phyloP scores from a whole-genome alignment of 2,113 vertebrate genomes.

The Choloepus hoffmanni region DNA sequence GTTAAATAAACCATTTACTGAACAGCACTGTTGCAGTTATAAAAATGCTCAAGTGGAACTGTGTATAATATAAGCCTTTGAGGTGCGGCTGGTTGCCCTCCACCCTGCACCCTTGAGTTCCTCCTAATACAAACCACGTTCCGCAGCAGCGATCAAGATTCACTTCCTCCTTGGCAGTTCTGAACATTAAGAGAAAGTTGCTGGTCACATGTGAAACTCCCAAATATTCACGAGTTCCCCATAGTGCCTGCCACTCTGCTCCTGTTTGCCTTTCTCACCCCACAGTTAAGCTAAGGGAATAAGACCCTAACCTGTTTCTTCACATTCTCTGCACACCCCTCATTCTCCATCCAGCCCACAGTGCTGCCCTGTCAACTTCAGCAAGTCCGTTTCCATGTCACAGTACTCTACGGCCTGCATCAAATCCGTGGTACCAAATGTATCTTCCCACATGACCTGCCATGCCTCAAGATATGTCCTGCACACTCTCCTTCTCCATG shows the following conservation, averaged over 20 bases:
- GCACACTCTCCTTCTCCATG: not conserved
- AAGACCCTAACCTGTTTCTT: not conserved
- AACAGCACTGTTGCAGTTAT: not conserved
- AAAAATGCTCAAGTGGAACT: not conserved
- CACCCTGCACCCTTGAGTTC: not conserved
- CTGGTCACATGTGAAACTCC: not conserved
- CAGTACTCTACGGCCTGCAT: fast-evolving
- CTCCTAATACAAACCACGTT: not conserved
- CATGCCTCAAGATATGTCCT: not conserved
- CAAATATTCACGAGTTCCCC: not conserved
- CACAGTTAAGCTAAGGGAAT: not conserved
- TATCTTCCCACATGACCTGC: not conserved
- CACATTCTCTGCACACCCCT: not conserved
- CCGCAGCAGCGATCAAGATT: not conserved
- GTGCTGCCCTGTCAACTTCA: not conserved
- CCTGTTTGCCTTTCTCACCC: not conserved
- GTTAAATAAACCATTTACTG: not conserved
- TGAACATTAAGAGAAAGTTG: not conserved
- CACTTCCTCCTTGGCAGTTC: not conserved
- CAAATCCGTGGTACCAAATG: not conserved
- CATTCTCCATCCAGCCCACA: not conserved
- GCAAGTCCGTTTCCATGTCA: not conserved
- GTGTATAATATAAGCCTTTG: not conserved
- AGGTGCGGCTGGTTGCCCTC: not conserved
- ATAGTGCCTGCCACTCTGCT: not conserved